Base-by-base conservation (phyloP, 1,140 invertebrate species). In the Drosophila takahashii region DNA sequence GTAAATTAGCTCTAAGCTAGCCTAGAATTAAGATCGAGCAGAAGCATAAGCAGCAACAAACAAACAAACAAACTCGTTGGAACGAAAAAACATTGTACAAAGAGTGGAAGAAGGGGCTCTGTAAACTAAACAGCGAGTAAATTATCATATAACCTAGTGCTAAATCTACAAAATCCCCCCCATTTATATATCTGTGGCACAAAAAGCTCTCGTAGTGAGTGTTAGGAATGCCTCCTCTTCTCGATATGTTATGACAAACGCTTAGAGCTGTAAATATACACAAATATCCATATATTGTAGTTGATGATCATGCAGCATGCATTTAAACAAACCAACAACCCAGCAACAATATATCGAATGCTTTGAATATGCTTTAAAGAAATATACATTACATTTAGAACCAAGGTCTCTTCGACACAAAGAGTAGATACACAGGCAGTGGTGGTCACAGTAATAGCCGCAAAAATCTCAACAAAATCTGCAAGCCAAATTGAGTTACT, bases 291-390 rank as follows among this genome's bases (percentile, higher is more conserved):
- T 77, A 72, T 81, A 77, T 67, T 61, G 36, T 81, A 66, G 56
- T 70, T 52, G 57, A 67, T 76, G 69, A 64, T 60, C 60, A 78
- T 65, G 81, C 69, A 78, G 62, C 44, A 75, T 79, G 83, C 83
- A 86, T 86, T 86, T 86, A 87, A 67, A 69, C 61, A 57, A 41
- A 32, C 45, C 53, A 79, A 84, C 53, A 79, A 84, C 47, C 32
- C 69, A 69, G 41, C 56, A 59, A 66, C 50, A 72, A 78, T 73
- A 59, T 78, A 80, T 86, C 39, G 67, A 75, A 90, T 91, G 86
- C 86, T 90, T 90, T 90, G 81, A 90, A 83, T 87, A 90, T 90
- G 87, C 79, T 90, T 90, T 83, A 87, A 90, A 72, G 64, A 34
- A 47, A 56, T 44, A 52, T 47, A 64, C 32, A 69, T 56, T 47